These are phyloP conservation scores for Calycopis cecrops DNA, from an alignment of 1,140 invertebrate genomes.

Conservation along the genomic window DNA sequence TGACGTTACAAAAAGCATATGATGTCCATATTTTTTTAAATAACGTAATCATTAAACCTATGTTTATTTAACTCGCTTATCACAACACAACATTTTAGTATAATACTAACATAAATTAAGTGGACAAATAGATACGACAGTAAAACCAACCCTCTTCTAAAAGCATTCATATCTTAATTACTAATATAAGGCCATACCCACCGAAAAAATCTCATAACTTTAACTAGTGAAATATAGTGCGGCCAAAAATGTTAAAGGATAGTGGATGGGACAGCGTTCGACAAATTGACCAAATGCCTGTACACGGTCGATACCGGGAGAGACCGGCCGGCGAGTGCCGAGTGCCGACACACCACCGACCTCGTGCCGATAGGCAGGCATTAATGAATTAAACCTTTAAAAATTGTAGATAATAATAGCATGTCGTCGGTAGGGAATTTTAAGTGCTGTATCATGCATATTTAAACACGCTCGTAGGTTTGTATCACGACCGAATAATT, in stretches of 20 bases:
- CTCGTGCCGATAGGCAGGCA: background rate
- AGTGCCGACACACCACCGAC: slow-evolving; percentile 28
- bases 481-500: slow-evolving; percentile 1
- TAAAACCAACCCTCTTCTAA: slow-evolving; percentile 41
- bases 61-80: background rate
- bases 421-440: slow-evolving; percentile 7
- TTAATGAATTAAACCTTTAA: slow-evolving; percentile 18
- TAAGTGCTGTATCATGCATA: slow-evolving; percentile 11
- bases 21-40: too few relatives aligned
- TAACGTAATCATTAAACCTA: too few relatives aligned
- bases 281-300: slow-evolving; percentile 61
- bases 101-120: slow-evolving; percentile 19
- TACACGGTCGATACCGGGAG: slow-evolving; percentile 32
- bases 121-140: slow-evolving; percentile 29
- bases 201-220: slow-evolving; percentile 57
- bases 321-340: slow-evolving; percentile 26
- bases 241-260: slow-evolving; percentile 56
- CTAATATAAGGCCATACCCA: slow-evolving; percentile 61
- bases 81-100: slow-evolving; percentile 11
- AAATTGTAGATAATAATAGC: slow-evolving; percentile 14
- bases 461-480: background rate
- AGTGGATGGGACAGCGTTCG: slow-evolving; percentile 37
- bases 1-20: too few relatives aligned
- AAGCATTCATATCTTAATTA: slow-evolving; percentile 67
- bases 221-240: slow-evolving; percentile 51